These are phyloP conservation scores for Neuroscelio doddi DNA, from an alignment of 2,888 invertebrate genomes.

Conservation along the genomic window DNA sequence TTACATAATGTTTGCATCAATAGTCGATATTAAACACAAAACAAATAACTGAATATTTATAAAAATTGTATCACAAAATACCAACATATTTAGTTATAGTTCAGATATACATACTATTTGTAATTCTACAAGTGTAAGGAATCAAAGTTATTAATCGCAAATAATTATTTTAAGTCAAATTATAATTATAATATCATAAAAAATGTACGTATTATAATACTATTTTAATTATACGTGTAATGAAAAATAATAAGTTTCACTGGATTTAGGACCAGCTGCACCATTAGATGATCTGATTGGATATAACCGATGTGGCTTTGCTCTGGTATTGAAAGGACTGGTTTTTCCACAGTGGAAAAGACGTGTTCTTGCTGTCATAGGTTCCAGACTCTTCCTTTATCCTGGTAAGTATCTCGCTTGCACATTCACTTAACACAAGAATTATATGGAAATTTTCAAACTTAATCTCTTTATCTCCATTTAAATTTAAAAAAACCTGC, in stretches of 20 bases:
- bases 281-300: conserved; percentile 74
- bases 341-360: conserved; percentile 82
- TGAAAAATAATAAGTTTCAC: conserved; percentile 8
- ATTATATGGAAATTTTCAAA: conserved; percentile 22
- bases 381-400: conserved; percentile 76
- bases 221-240: background rate
- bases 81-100: too few relatives aligned
- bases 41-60: too few relatives aligned
- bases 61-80: too few relatives aligned
- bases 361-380: conserved; percentile 76
- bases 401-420: conserved; percentile 70
- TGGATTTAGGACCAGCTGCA: conserved; percentile 73
- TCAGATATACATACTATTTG: too few relatives aligned
- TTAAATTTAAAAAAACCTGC: background rate
- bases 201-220: background rate
- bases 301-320: conserved; percentile 71
- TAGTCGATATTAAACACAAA: too few relatives aligned
- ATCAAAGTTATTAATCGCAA: background rate
- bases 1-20: too few relatives aligned
- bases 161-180: background rate
- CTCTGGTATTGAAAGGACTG: conserved; percentile 78
- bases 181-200: too few relatives aligned
- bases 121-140: background rate
- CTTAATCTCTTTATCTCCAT: background rate
- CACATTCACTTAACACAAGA: too few relatives aligned